These are phyloP conservation scores for Podarcis cretensis DNA, from an alignment of 2,113 vertebrate species.

Conservation along the genomic window DNA sequence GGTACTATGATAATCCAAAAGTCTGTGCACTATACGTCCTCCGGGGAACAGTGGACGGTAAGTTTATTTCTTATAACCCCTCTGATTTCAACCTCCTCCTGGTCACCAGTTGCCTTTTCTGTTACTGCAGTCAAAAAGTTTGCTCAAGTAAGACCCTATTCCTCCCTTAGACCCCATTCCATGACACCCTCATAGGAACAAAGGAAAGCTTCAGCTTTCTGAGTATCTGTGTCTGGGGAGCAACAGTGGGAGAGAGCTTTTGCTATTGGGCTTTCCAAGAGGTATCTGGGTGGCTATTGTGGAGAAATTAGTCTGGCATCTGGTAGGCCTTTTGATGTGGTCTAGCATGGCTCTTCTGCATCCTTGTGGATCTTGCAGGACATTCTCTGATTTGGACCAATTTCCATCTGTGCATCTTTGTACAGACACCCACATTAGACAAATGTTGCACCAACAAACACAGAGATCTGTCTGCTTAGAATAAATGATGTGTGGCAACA, in stretches of 20 bases:
- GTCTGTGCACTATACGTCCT: conserved; percentile 96
- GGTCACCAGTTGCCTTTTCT: conserved; percentile 34
- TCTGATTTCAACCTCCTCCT: conserved; percentile 32
- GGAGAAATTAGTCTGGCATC: not conserved
- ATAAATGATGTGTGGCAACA: not conserved
- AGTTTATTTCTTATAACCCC: conserved; percentile 60
- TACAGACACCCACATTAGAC: not conserved
- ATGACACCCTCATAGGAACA: not conserved
- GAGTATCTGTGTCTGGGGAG: no score
- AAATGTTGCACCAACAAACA: not conserved
- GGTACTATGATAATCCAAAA: conserved; percentile 99
- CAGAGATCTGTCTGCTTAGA: not conserved
- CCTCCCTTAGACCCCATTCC: not conserved
- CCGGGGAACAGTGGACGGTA: conserved; percentile 94
- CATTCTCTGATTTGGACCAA: not conserved
- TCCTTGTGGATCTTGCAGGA: not conserved
- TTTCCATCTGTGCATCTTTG: not conserved
- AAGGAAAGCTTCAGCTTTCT: not conserved
- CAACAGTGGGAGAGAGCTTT: not conserved
- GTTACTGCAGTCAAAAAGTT: no score
- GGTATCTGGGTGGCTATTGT: not conserved
- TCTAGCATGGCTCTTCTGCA: not conserved
- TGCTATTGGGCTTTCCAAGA: not conserved
- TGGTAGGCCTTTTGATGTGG: not conserved
- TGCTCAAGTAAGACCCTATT: not conserved